Evolutionary conservation across 2,797 vertebrate species (phyloP).

Genomic region (Ctenopoma kingsleyae): DNA sequence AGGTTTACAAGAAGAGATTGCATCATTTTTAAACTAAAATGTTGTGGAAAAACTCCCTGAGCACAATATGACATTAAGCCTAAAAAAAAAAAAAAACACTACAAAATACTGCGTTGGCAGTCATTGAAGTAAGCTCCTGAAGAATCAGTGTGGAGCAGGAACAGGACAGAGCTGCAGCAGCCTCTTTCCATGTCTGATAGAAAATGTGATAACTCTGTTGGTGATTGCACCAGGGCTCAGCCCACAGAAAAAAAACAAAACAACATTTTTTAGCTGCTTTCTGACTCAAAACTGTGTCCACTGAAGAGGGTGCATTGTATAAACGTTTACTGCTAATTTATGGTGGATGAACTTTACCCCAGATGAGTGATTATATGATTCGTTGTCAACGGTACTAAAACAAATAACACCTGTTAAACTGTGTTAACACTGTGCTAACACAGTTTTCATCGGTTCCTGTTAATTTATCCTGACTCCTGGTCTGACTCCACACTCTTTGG

Average conservation of each 20-base stretch:
- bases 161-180: neutral
- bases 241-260: neutral
- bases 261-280: neutral
- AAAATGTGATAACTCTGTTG: neutral
- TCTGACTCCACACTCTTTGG: too few relatives aligned
- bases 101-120: neutral
- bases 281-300: neutral
- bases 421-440: too few relatives aligned
- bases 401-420: neutral
- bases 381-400: neutral
- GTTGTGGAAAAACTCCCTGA: neutral
- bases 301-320: neutral
- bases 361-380: slow-evolving; percentile 8
- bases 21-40: neutral
- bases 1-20: neutral
- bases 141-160: neutral
- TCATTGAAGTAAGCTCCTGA: neutral
- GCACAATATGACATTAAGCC: neutral
- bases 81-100: neutral
- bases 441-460: neutral
- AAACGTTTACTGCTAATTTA: neutral
- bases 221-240: neutral
- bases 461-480: neutral
- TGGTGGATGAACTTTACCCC: slow-evolving; percentile 59
- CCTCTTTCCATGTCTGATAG: too few relatives aligned